Evolutionary conservation across 2,113 vertebrate species (phyloP), one percentile per base, ranked within the genome.

Genomic region (Rhabdornis inornatus): DNA sequence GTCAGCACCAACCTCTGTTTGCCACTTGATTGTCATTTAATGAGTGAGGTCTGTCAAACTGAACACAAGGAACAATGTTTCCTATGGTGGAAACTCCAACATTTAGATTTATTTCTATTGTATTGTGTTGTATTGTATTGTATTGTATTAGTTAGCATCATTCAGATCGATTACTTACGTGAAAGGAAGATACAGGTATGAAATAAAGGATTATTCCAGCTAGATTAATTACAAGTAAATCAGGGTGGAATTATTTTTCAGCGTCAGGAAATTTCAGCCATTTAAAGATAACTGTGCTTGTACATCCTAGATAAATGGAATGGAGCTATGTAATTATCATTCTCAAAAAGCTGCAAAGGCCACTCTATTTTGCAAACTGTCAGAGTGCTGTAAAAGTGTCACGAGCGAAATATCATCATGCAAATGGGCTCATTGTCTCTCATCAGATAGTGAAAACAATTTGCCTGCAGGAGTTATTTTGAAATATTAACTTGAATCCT

Each of bases 281-380:
- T 88, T 93, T 72, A 88, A 90, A 85, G 64, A 93, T 61, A 90
- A 88, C 78, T 76, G 15, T 56, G 21, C 39, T 64, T 81, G 20
- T 63, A n/a, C 50, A 64, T 82, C 18, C 40, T 57, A 88, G 78
- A 72, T 90, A 80, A 90, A 93, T 85, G 22, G 89, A 93, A 95
- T 21, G 8, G n/a, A 95, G 28, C 27, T 57, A 28, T 70, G 40
- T 20, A 90, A 86, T 96, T 95, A 92, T 53, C 10, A 27, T 83
- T 72, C 16, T 60, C 15, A 76, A 68, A 93, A 90, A 50, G 40
- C 57, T 81, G 23, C 63, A 85, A 49, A 86, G 68, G 47, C 59
- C 87, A 39, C 39, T 94, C 19, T 94, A 17, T 87, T 93, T 93
- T 90, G n/a, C 78, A 82, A 27, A 31, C 70, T 83, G 70, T 69